Conservation (phyloP, 2,113 vertebrate species). For the Calypte anna region DNA sequence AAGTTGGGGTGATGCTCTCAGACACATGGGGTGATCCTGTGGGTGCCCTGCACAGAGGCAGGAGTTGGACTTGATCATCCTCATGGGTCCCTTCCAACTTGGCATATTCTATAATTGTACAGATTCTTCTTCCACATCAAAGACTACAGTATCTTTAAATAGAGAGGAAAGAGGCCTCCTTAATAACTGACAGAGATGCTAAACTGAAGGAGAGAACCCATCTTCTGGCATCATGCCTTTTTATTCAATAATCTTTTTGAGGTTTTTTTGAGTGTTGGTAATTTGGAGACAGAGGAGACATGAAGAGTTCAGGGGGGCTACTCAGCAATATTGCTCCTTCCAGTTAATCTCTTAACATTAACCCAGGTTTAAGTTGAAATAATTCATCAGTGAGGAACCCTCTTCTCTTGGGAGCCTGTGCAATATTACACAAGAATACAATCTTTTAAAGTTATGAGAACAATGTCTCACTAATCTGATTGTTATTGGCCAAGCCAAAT, state of each 20-base stretch:
- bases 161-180: not conserved
- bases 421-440: not conserved
- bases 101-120: too few relatives aligned
- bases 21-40: too few relatives aligned
- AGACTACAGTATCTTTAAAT: not conserved
- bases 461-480: constrained; percentile 33
- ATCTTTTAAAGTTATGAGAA: constrained; percentile 36
- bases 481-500: constrained; percentile 23
- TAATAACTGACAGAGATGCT: not conserved
- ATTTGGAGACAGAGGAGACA: not conserved
- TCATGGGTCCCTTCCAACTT: too few relatives aligned
- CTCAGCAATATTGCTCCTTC: not conserved
- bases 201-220: not conserved
- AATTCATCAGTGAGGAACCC: constrained; percentile 3
- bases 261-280: not conserved
- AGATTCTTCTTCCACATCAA: not conserved
- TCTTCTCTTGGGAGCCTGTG: constrained; percentile 18
- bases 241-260: not conserved
- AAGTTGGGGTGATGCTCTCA: too few relatives aligned
- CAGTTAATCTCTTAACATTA: not conserved
- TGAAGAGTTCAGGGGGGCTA: not conserved
- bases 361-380: constrained; percentile 20
- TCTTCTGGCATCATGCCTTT: not conserved
- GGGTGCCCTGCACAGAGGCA: too few relatives aligned
- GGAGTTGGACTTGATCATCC: too few relatives aligned